phyloP scores from a whole-genome alignment of 2,113 vertebrate species.

The Neotoma lepida region DNA sequence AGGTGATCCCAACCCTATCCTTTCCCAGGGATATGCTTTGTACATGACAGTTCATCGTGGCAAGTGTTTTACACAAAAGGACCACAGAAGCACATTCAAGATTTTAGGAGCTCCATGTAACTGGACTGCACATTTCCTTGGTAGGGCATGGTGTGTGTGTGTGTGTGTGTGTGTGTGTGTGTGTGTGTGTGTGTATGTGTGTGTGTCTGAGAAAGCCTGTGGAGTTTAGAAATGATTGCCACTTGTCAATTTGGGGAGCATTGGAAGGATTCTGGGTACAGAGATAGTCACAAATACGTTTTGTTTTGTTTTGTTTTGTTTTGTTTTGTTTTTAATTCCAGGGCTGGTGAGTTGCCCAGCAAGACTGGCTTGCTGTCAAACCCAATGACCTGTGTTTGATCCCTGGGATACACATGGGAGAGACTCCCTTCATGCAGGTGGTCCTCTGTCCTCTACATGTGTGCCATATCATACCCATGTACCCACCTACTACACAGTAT shows the following conservation, averaged over 20 bases:
- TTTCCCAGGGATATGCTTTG: neutral
- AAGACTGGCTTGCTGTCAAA: neutral
- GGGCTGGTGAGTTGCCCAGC: neutral
- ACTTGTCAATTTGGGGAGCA: neutral
- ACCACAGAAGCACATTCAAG: neutral
- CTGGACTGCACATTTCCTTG: neutral
- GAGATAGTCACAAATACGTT: neutral
- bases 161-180: neutral
- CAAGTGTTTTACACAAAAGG: constrained; percentile 9
- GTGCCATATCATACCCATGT: neutral
- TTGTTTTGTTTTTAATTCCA: neutral
- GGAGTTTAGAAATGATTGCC: neutral
- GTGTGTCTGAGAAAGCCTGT: neutral
- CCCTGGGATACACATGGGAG: neutral
- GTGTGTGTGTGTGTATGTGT: neutral
- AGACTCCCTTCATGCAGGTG: neutral
- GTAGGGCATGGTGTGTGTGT: neutral
- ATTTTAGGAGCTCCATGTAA: neutral
- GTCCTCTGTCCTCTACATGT: neutral
- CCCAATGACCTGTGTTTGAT: neutral
- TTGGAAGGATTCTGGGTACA: neutral
- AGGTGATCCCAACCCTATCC: neutral
- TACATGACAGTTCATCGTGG: neutral
- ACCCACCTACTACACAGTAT: neutral
- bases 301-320: neutral